These are phyloP conservation scores for Dasysyrphus albostriatus DNA, from an alignment of 2,888 invertebrate species.

Conservation along the genomic window DNA sequence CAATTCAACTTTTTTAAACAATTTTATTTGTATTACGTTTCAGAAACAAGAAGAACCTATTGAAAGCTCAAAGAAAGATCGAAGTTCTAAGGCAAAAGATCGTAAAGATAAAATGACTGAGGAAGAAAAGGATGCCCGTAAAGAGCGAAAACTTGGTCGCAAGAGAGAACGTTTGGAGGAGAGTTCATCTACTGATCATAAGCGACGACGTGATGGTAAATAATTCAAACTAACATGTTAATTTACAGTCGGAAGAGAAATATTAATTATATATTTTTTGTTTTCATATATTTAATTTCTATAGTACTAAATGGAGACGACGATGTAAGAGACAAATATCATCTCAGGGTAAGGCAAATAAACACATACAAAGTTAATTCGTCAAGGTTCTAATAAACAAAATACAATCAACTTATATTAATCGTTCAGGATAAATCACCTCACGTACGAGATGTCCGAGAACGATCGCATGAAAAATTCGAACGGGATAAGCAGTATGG, in stretches of 20 bases:
- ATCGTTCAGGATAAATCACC: constrained; percentile 91
- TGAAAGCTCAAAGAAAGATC: constrained; percentile 84
- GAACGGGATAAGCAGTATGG: constrained; percentile 92
- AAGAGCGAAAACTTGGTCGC: constrained; percentile 91
- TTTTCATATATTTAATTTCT: constrained; percentile 46
- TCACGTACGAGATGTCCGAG: constrained; percentile 87
- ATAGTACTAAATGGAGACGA: constrained; percentile 90
- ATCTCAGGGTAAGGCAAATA: constrained; percentile 87
- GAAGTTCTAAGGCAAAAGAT: constrained; percentile 85
- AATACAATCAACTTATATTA: constrained; percentile 52
- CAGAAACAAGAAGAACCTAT: constrained; percentile 82
- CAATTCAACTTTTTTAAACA: constrained; percentile 32
- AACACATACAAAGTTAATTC: constrained; percentile 62
- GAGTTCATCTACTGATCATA: constrained; percentile 88
- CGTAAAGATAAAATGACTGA: constrained; percentile 88
- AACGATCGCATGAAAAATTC: constrained; percentile 90
- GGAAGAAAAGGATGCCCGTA: constrained; percentile 91
- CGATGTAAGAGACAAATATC: constrained; percentile 91
- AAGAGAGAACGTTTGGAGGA: constrained; percentile 92
- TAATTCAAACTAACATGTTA: neutral
- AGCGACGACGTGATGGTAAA: constrained; percentile 91
- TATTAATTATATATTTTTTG: constrained; percentile 35
- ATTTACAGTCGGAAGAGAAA: neutral
- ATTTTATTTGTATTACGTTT: constrained; percentile 77
- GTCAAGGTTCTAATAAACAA: constrained; percentile 52